Conservation (phyloP, 2,888 invertebrate species). For the Apomyelois bistriatella region DNA sequence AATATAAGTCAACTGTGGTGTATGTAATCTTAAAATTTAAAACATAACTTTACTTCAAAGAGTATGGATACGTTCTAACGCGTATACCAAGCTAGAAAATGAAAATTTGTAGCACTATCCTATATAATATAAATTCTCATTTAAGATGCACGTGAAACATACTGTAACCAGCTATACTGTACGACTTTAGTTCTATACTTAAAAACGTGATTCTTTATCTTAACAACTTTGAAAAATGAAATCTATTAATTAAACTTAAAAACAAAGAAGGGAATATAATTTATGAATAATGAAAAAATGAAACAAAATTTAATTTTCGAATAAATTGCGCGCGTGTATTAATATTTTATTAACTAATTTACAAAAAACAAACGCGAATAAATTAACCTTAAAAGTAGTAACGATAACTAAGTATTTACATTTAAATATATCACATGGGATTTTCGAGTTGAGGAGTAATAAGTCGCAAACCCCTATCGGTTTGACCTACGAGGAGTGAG, state of each 20-base stretch:
- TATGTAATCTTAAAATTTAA: no score
- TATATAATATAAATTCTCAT: no score
- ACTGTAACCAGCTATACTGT: no score
- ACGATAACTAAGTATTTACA: constrained; percentile 23
- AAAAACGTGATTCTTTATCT: no score
- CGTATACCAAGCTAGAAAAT: no score
- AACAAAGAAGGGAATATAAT: constrained; percentile 31
- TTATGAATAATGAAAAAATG: constrained; percentile 34
- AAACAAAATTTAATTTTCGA: constrained; percentile 43
- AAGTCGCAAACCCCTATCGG: constrained; percentile 60
- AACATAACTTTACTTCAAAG: no score
- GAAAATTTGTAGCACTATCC: no score
- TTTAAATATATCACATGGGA: constrained; percentile 43
- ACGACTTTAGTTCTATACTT: no score
- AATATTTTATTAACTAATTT: constrained; percentile 50
- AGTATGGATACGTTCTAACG: no score
- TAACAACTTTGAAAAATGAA: background rate
- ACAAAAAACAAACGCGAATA: constrained; percentile 43
- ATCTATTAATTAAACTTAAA: constrained; percentile 16
- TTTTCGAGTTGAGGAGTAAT: constrained; percentile 54
- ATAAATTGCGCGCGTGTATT: constrained; percentile 64
- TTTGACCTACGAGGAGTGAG: constrained; percentile 49
- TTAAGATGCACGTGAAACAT: no score
- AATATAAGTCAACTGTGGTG: no score
- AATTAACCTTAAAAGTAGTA: constrained; percentile 22